Evolutionary conservation across 2,888 invertebrate genomes (phyloP), one percentile per base, ranked within the genome.

Genomic region (Eupithecia tripunctaria): DNA sequence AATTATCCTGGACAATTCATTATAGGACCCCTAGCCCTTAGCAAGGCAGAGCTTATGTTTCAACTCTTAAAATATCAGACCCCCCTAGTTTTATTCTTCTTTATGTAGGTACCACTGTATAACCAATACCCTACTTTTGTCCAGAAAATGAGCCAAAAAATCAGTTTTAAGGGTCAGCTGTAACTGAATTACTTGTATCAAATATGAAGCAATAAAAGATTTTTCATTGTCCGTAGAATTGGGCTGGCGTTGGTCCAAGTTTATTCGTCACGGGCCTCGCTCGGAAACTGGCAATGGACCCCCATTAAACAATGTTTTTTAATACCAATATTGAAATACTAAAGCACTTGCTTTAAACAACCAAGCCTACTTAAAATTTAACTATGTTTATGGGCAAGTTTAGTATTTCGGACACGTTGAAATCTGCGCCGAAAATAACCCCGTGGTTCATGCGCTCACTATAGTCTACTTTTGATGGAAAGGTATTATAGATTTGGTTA

Each of bases 161-260:
- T 25, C 21, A 21, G 63, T 38, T 60, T 60, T n/a, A 41, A 62
- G 65, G 32, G 72, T 73, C 69, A 47, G 36, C 47, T 47, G 69
- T 69, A 69, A 69, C 59, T 70, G 41, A 64, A 64, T 38, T 64
- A 64, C 64, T 64, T 64, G 64, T 64, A 38, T 64, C 64, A 64
- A 62, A 67, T 59, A 51, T 27, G 43, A 60, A 66, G 43, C 47
- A 47, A 66, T 72, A 69, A 72, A 72, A 69, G 18, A 66, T 66
- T 68, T 74, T 74, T 62, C 65, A 71, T 74, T 86, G 86, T 85
- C 81, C 80, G 76, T 77, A 83, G 82, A 85, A 86, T 86, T 84
- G 85, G 76, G 82, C 84, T 90, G 90, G 90, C 89, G 77, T 72
- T 43, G 71, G 81, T 86, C 90, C 90, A 90, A 82, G 71, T 80